Conservation (phyloP, 2,888 invertebrate genomes). For the Troides oblongomaculatus region DNA sequence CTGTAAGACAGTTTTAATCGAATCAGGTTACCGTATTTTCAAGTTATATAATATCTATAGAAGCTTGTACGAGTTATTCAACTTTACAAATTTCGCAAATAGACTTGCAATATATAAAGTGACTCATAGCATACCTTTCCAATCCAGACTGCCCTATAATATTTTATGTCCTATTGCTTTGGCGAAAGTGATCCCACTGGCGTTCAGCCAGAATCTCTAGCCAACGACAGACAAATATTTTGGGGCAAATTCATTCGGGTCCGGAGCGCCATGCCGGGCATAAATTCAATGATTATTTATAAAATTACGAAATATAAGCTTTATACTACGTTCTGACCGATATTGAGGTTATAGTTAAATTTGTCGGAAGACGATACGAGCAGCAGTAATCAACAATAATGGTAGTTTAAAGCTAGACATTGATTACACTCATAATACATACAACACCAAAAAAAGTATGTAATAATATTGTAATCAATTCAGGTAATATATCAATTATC, state of each 20-base stretch:
- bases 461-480: no score
- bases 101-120: conserved; percentile 13
- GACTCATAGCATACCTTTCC: conserved; percentile 32
- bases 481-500: no score
- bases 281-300: conserved; percentile 70
- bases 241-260: conserved; percentile 68
- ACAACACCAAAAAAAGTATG: no score
- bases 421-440: no score
- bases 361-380: neutral
- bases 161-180: conserved; percentile 60
- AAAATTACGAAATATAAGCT: conserved; percentile 62
- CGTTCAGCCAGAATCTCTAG: conserved; percentile 53
- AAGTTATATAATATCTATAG: conserved; percentile 8
- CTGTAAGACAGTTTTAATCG: neutral
- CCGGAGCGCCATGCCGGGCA: conserved; percentile 50
- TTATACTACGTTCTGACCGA: conserved; percentile 46
- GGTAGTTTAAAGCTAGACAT: no score
- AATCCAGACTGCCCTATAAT: conserved; percentile 54
- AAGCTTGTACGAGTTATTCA: conserved; percentile 1
- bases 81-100: conserved; percentile 7
- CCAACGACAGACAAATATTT: conserved; percentile 75
- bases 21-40: conserved; percentile 1
- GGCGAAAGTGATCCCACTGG: conserved; percentile 76
- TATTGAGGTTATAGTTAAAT: neutral
- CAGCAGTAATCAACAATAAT: neutral